Base-by-base conservation (phyloP, 2,113 vertebrate species). In the Chloebia gouldiae region DNA sequence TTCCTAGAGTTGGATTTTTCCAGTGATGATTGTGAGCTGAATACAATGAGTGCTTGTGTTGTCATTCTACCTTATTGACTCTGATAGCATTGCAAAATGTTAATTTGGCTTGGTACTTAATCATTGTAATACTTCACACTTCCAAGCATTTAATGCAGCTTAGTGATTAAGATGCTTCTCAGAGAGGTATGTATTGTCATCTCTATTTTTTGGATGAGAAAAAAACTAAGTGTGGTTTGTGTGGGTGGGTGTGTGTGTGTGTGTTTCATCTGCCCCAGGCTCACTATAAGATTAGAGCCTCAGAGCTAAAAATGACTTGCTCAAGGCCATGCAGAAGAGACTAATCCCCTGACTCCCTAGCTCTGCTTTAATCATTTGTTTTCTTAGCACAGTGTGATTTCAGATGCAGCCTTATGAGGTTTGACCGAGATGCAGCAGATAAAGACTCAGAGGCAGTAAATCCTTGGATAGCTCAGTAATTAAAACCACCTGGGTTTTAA, bases 341-440 rank as follows among this genome's bases (percentile, higher is more conserved):
- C 85, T 97, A 95, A 96, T 96, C 92, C 76, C 90, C 42, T 88
- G 85, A 69, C 85, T 94, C 64, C 63, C 33, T 54, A 77, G 79
- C 75, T 94, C 85, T 92, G 68, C 94, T 96, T 93, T 96, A 93
- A 95, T 95, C 16, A 60, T 96, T 93, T 76, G 68, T 93, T 96
- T 94, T 39, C 94, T 95, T 88, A 80, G 85, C 6, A 5, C 84
- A 91, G 91, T 77, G 88, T 92, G 86, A 92, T 93, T 91, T 96
- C 90, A 86, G 42, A 87, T 50, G 44, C 81, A 88, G 81, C 81
- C 71, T 86, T 59, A 64, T 1, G 47, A 94, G 90, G 59, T 93
- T 92, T 95, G 87, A 86, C 89, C 2, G n/a, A 96, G 85, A 94
- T 95, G 80, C 15, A 63, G 79, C 71, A 82, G 87, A 93, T 93